Evolutionary conservation across 2,113 vertebrate species (phyloP).

Genomic region (Tenebrosternarchus preto): DNA sequence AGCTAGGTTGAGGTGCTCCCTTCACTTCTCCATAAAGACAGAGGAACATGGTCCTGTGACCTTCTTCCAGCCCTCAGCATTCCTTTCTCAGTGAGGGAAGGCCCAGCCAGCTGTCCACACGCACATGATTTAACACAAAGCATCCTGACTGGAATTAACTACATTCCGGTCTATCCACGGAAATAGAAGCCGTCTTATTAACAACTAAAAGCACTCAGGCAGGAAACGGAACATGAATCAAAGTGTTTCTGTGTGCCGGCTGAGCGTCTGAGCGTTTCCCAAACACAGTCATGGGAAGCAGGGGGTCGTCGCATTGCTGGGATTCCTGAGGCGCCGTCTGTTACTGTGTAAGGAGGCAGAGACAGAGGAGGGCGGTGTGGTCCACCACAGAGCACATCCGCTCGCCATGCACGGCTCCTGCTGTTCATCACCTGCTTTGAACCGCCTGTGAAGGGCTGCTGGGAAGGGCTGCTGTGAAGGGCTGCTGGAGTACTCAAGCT

Average conservation of each 20-base stretch:
- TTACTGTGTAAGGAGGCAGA: slow-evolving; percentile 31
- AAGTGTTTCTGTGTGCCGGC: slow-evolving; percentile 60
- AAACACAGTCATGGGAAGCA: slow-evolving; percentile 71
- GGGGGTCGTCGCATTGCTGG: slow-evolving; percentile 55
- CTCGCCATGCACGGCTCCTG: no score
- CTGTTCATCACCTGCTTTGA: neutral
- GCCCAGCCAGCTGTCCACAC: slow-evolving; percentile 1
- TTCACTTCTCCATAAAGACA: slow-evolving; percentile 28
- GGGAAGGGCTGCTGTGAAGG: neutral
- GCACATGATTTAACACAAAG: slow-evolving; percentile 37
- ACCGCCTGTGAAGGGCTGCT: neutral
- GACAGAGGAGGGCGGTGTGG: slow-evolving; percentile 33
- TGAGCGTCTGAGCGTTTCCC: slow-evolving; percentile 47
- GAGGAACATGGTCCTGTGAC: neutral
- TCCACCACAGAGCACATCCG: neutral
- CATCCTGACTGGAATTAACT: slow-evolving; percentile 13
- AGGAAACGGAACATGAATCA: slow-evolving; percentile 64
- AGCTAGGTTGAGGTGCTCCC: slow-evolving; percentile 9
- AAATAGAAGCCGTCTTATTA: slow-evolving; percentile 49
- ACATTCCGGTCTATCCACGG: slow-evolving; percentile 21
- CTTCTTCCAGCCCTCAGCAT: slow-evolving; percentile 33
- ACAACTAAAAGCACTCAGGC: slow-evolving; percentile 34
- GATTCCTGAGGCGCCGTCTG: slow-evolving; percentile 52
- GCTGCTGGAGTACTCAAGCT: neutral
- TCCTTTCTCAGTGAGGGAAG: slow-evolving; percentile 29